phyloP scores from a whole-genome alignment of 2,113 vertebrate species.

The Monarcha castaneiventris region DNA sequence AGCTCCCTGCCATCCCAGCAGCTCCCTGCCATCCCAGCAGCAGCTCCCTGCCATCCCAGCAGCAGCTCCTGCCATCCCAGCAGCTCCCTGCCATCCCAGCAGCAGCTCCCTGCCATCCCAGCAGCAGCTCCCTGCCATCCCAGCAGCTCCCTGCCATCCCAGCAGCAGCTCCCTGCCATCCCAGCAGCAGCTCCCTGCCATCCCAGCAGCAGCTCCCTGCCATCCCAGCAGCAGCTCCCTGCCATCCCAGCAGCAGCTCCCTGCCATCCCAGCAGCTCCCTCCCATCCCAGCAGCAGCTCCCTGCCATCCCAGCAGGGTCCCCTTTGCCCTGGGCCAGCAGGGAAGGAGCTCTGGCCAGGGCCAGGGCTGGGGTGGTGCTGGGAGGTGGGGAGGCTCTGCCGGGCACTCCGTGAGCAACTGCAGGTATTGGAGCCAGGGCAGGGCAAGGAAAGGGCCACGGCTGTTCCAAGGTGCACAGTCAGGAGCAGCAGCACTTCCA shows the following conservation, averaged over 20 bases:
- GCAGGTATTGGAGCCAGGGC: neutral
- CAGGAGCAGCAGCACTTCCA: neutral
- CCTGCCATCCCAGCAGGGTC: neutral
- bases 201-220: neutral
- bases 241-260: neutral
- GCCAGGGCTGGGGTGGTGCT: neutral
- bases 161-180: neutral
- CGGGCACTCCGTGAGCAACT: neutral
- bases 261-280: neutral
- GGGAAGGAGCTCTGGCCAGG: neutral
- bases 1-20: neutral
- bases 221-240: no score
- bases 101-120: neutral
- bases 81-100: neutral
- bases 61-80: no score
- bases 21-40: no score
- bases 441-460: neutral
- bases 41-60: neutral
- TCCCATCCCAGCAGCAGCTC: no score
- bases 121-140: neutral
- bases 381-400: neutral
- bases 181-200: no score
- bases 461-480: fast-evolving
- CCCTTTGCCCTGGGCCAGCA: neutral
- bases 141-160: no score